These are phyloP conservation scores for Halichondria panicea DNA, from an alignment of 37 sponge, comb jelly and placozoan genomes.

Conservation along the genomic window DNA sequence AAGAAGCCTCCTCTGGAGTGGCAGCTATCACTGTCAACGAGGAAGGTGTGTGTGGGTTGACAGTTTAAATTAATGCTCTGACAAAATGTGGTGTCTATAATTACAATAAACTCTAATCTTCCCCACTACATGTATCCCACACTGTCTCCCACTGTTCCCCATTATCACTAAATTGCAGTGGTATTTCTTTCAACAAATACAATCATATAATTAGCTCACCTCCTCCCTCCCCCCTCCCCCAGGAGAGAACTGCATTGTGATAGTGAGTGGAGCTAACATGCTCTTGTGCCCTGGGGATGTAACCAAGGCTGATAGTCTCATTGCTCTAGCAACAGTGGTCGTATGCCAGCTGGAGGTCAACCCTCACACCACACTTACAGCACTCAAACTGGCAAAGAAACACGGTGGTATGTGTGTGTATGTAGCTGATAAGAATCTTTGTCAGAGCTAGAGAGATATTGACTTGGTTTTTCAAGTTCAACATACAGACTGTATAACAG, in stretches of 20 bases:
- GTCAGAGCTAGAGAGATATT: too few species aligned
- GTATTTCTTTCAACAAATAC: neutral
- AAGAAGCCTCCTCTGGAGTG: constrained; percentile 74
- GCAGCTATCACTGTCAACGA: constrained; percentile 85
- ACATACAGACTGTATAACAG: neutral
- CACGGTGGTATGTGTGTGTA: constrained; percentile 44
- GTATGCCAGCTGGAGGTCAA: constrained; percentile 94
- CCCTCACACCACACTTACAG: constrained; percentile 60
- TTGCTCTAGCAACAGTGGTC: constrained; percentile 74
- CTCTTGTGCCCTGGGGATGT: constrained; percentile 67
- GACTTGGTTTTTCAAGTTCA: too few species aligned
- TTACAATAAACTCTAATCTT: too few species aligned
- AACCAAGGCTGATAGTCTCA: constrained; percentile 43
- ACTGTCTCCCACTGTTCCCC: too few species aligned
- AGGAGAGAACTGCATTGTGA: constrained; percentile 95
- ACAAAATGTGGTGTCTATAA: too few species aligned
- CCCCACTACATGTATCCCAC: too few species aligned
- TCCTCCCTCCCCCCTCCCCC: too few species aligned
- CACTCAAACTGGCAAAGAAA: constrained; percentile 75
- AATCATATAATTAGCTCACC: too few species aligned
- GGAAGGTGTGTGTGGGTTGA: constrained; percentile 34
- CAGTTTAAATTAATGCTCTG: too few species aligned
- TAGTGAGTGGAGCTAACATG: constrained; percentile 91
- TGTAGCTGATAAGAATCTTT: too few species aligned
- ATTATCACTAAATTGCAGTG: neutral